Percentiles rank a stretch among this genome's conserved stretches.
Evolutionary conservation across 1,140 invertebrate genomes (phyloP).

Genomic region (Notospermus geniculatus): DNA sequence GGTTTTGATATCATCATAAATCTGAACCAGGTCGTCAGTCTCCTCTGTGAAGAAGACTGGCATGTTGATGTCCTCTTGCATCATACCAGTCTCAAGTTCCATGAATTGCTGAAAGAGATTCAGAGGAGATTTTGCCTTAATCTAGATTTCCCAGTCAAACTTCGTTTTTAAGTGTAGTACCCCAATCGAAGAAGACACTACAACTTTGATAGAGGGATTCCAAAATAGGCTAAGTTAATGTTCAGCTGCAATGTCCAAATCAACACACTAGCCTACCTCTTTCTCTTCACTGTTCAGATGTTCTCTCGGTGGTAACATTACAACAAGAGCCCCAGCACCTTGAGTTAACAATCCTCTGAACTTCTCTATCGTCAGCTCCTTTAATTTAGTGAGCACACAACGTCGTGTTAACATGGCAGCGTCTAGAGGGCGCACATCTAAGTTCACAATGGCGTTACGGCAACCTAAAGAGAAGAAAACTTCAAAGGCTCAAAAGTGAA

Average conservation of each 20-base stretch:
- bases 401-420: conserved; percentile 84
- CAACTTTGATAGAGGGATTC: no score
- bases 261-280: conserved; percentile 62
- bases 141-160: conserved; percentile 1
- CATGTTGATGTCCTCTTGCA: conserved; percentile 73
- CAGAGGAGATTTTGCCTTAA: conserved; percentile 5
- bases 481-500: background rate
- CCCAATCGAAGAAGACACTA: no score
- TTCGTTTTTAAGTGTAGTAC: no score
- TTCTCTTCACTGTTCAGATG: conserved; percentile 66
- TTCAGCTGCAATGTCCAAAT: background rate
- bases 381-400: conserved; percentile 77
- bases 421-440: conserved; percentile 83
- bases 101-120: conserved; percentile 64
- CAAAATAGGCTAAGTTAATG: no score
- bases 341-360: conserved; percentile 75
- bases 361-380: conserved; percentile 73
- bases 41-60: conserved; percentile 85
- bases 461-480: conserved; percentile 65
- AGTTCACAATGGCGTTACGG: conserved; percentile 73
- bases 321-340: conserved; percentile 76
- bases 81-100: conserved; percentile 76
- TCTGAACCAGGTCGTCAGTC: conserved; percentile 69
- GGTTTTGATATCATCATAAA: conserved; percentile 73
- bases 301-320: conserved; percentile 78